A percentile compares a stretch with the other conserved stretches of the same genome.
phyloP scores from a whole-genome alignment of 2,888 invertebrate genomes.

The Drosophila sordidula region DNA sequence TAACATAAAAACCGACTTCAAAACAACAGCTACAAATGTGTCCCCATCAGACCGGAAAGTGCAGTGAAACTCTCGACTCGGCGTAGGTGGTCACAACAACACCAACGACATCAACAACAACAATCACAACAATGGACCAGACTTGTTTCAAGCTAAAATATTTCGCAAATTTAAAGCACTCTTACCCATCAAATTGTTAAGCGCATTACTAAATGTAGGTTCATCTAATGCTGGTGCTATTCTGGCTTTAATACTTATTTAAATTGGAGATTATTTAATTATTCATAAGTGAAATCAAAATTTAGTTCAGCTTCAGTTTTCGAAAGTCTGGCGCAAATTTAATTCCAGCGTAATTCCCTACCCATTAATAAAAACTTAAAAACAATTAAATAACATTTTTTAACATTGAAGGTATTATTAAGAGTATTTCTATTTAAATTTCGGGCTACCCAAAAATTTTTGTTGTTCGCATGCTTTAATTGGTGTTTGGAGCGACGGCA shows the following conservation, averaged over 20 bases:
- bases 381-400: slow-evolving; percentile 1
- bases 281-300: too few species aligned
- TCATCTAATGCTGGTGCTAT: slow-evolving; percentile 2
- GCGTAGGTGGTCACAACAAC: slow-evolving; percentile 17
- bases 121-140: slow-evolving; percentile 1
- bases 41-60: slow-evolving; percentile 21
- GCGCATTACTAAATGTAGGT: background rate
- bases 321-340: too few species aligned
- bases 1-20: slow-evolving; percentile 17
- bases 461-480: background rate
- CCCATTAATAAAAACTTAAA: too few species aligned
- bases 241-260: background rate
- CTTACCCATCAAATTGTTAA: slow-evolving; percentile 8
- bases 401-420: background rate
- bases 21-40: slow-evolving; percentile 28
- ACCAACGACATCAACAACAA: slow-evolving; percentile 10
- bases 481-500: background rate
- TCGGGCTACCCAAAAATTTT: background rate
- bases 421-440: background rate
- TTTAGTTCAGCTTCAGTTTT: too few species aligned
- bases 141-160: slow-evolving; percentile 8
- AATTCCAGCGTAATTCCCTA: background rate
- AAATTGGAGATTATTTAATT: background rate
- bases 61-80: slow-evolving; percentile 15
- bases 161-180: slow-evolving; percentile 3